A percentile compares a stretch with the other conserved stretches of the same genome.
These are phyloP conservation scores for Stegana nigrithorax DNA, from an alignment of 2,888 invertebrate genomes.

Conservation along the genomic window DNA sequence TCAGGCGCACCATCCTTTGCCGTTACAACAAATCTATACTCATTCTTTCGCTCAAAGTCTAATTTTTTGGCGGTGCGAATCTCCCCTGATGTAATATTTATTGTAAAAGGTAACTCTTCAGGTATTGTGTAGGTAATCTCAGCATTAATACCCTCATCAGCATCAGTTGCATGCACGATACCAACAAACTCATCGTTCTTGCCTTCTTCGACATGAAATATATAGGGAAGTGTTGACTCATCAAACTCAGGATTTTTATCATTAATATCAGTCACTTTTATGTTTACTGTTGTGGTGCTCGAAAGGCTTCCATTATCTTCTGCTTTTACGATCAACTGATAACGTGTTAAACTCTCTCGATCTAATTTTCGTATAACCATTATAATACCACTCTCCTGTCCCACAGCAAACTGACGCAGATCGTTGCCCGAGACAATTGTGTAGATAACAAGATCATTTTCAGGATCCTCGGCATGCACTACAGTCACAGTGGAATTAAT, in stretches of 20 bases:
- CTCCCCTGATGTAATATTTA: conserved; percentile 83
- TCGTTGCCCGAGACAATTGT: conserved; percentile 90
- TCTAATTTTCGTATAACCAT: conserved; percentile 87
- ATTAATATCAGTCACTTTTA: conserved; percentile 90
- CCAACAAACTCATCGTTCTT: conserved; percentile 75
- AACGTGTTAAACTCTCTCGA: conserved; percentile 88
- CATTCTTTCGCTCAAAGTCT: conserved; percentile 86
- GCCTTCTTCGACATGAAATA: conserved; percentile 85
- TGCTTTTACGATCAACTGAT: conserved; percentile 87
- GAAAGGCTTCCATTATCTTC: conserved; percentile 87
- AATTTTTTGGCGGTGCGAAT: conserved; percentile 79
- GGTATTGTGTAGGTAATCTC: conserved; percentile 84
- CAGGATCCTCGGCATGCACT: conserved; percentile 88
- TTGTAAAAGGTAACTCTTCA: conserved; percentile 80
- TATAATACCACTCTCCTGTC: conserved; percentile 87
- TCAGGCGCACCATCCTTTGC: conserved; percentile 90
- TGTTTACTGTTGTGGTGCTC: conserved; percentile 86
- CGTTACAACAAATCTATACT: conserved; percentile 82
- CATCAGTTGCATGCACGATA: conserved; percentile 85
- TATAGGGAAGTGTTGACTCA: conserved; percentile 78
- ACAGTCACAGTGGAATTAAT: conserved; percentile 87
- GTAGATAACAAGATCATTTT: conserved; percentile 87
- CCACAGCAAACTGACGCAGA: conserved; percentile 87
- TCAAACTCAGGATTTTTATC: conserved; percentile 92
- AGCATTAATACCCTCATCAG: conserved; percentile 88